A percentile compares a stretch with the other conserved stretches of the same genome.
Evolutionary conservation across 2,797 vertebrate species (phyloP).

Genomic region (Cuniculus paca): DNA sequence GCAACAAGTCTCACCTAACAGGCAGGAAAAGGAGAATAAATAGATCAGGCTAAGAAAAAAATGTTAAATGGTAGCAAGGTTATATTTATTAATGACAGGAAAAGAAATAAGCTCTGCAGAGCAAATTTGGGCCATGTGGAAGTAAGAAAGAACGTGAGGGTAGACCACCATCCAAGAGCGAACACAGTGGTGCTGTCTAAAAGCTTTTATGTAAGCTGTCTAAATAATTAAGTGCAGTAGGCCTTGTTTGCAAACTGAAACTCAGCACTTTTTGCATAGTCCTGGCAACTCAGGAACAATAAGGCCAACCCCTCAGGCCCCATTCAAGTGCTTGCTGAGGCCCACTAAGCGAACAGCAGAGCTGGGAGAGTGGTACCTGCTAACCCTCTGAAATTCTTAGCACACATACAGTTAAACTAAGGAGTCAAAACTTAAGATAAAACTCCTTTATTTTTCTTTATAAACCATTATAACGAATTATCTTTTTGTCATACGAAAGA

Average conservation of each 20-base stretch:
- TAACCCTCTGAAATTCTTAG: background rate
- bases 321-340: background rate
- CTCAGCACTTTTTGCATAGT: background rate
- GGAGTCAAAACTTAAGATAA: background rate
- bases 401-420: background rate
- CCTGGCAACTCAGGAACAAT: background rate
- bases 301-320: background rate
- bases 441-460: background rate
- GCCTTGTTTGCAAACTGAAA: background rate
- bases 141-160: background rate
- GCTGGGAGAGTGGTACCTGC: background rate
- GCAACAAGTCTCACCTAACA: background rate
- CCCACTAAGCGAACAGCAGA: fast-evolving
- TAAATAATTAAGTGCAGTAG: background rate
- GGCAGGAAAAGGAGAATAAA: background rate
- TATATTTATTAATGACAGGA: background rate
- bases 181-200: background rate
- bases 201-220: background rate
- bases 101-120: background rate
- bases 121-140: background rate
- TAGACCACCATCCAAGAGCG: background rate
- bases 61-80: background rate
- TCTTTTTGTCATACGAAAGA: background rate
- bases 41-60: background rate
- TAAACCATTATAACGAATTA: background rate